Base-by-base conservation (phyloP, 2,888 invertebrate species). In the Nephrotoma flavescens region DNA sequence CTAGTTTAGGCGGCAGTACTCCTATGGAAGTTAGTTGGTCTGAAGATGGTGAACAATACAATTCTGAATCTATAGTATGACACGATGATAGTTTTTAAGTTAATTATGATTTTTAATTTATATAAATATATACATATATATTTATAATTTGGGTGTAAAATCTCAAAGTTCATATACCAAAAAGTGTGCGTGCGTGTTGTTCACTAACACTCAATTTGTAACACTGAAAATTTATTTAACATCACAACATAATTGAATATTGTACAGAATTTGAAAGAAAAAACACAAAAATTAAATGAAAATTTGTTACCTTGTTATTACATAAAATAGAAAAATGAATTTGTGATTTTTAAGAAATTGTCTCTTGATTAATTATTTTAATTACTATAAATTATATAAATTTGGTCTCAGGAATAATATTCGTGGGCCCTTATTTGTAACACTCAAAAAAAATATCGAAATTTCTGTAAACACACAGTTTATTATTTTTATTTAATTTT, bases 21-120 rank as follows among this genome's bases (percentile, higher is more conserved):
- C 92, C 92, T 45, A 92, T 92, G 92, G 92, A 92, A 88, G 91
- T 92, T 9, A 92, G 92, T 88, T 92, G 92, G 92, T 92, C 91
- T 12, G 92, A 92, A 88, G 92, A 92, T 88, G 90, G 90, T 2
- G 90, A 90, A 86, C 90, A 90, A 11, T 89, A 88, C 52, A 88
- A 89, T 87, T 88, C 89, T 41, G 90, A 89, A 86, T 89, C 90
- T 83, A 89, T 89, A 87, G 90, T 90, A 90, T 91, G 91, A 91
- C 91, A 88, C 31, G 88, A 90, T 19, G 91, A 91, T 89, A 92
- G 92, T 90, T 91, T 91, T 89, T 91, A 91, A 91, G 89, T 87
- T 87, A 86, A 71, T 86, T 42, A 45, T 86, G 83, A 31, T 44
- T 85, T 85, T 84, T 84, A 42, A 41, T 84, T 84, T 83, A 83